Conservation (phyloP, 2,888 invertebrate genomes). For the Hyposoter dolosus region DNA sequence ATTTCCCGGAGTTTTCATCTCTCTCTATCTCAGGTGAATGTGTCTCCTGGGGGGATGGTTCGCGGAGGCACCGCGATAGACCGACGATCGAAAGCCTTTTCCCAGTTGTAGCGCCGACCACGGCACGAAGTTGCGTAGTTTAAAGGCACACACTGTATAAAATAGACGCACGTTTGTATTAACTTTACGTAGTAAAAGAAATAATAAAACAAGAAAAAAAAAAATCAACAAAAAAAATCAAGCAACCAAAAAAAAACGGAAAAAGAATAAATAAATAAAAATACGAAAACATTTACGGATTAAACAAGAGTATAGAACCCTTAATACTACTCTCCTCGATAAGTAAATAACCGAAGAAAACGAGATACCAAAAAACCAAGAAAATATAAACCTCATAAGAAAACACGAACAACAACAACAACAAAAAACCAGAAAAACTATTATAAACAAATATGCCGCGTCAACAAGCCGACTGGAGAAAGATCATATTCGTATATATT, state of each 20-base stretch:
- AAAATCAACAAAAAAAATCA: constrained; percentile 42
- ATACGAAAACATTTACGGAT: constrained; percentile 57
- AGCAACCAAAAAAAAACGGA: constrained; percentile 28
- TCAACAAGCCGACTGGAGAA: constrained; percentile 80
- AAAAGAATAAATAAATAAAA: constrained; percentile 21
- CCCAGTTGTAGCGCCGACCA: constrained; percentile 84
- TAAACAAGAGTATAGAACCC: constrained; percentile 60
- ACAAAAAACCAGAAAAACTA: constrained; percentile 32
- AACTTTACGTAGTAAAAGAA: constrained; percentile 72
- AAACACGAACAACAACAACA: background rate
- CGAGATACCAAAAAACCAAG: constrained; percentile 22
- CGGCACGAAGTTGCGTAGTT: constrained; percentile 83
- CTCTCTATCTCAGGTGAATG: constrained; percentile 43
- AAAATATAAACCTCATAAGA: constrained; percentile 23
- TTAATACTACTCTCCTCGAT: constrained; percentile 39
- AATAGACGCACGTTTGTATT: constrained; percentile 82
- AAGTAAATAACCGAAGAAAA: constrained; percentile 41
- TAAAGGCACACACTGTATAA: constrained; percentile 83
- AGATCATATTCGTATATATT: constrained; percentile 82
- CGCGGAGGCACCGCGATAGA: constrained; percentile 71
- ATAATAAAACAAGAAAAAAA: constrained; percentile 42
- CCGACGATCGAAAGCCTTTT: constrained; percentile 74
- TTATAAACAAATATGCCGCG: constrained; percentile 75
- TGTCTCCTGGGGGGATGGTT: constrained; percentile 53
- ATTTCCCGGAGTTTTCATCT: constrained; percentile 55